phyloP scores from a whole-genome alignment of 2,113 vertebrate genomes.

The Amphiprion ocellaris region DNA sequence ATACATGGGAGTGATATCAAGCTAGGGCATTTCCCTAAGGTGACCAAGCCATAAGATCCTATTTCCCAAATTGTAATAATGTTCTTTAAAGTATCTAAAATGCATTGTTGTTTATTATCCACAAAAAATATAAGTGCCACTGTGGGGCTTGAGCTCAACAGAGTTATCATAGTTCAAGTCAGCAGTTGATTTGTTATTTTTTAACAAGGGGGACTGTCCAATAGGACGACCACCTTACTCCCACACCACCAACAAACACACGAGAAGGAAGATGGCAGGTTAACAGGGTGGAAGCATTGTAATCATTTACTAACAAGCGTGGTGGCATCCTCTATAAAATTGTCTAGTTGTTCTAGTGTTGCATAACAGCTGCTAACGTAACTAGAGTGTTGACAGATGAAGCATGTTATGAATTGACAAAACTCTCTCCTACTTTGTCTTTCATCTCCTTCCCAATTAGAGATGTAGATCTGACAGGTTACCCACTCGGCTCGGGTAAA shows the following conservation, averaged over 20 bases:
- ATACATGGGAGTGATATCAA: too few species aligned
- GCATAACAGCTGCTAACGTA: neutral
- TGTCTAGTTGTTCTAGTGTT: neutral
- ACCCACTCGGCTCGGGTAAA: slow-evolving; percentile 51
- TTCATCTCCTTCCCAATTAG: slow-evolving; percentile 55
- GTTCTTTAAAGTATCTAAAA: neutral
- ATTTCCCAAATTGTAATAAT: too few species aligned
- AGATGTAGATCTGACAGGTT: slow-evolving; percentile 56
- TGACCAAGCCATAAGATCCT: too few species aligned
- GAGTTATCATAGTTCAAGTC: neutral
- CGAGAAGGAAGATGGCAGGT: too few species aligned
- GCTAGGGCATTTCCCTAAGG: too few species aligned
- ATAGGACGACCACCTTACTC: too few species aligned
- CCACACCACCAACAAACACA: too few species aligned
- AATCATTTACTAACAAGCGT: too few species aligned
- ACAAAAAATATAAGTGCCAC: neutral
- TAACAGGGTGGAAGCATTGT: too few species aligned
- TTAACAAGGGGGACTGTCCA: too few species aligned
- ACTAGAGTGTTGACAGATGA: slow-evolving; percentile 24
- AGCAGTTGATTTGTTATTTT: too few species aligned
- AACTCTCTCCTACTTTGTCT: slow-evolving; percentile 7
- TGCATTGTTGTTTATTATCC: neutral
- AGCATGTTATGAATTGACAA: slow-evolving; percentile 1
- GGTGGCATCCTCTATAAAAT: too few species aligned
- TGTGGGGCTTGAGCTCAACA: neutral